Conservation (phyloP, 2,113 vertebrate genomes). For the Corythoichthys haematopterus region DNA sequence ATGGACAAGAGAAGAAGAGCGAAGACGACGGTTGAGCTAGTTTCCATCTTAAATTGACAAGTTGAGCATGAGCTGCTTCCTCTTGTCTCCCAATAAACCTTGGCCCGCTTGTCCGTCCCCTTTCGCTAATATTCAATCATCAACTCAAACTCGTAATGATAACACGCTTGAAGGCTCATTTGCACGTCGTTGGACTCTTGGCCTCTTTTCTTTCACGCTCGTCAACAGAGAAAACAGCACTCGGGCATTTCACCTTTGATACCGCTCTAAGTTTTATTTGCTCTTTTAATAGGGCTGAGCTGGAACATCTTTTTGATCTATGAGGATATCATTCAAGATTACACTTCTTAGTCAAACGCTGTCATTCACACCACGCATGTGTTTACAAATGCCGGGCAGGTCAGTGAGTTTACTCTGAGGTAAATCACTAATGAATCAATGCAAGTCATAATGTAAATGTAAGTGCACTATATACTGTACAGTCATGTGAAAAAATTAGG, state of each 20-base stretch:
- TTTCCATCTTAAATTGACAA: constrained; percentile 20
- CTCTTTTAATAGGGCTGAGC: too few relatives aligned
- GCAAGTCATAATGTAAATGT: too few relatives aligned
- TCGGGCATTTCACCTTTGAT: background rate
- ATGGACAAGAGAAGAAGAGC: constrained; percentile 43
- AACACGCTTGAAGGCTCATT: background rate
- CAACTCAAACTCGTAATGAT: constrained; percentile 20
- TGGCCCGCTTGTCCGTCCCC: constrained; percentile 18
- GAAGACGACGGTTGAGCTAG: background rate
- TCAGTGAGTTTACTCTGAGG: too few relatives aligned
- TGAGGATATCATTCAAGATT: too few relatives aligned
- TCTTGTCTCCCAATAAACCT: constrained; percentile 27
- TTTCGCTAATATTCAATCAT: constrained; percentile 34
- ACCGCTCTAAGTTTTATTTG: background rate
- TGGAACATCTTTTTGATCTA: too few relatives aligned
- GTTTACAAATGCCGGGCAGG: too few relatives aligned
- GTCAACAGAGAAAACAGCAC: background rate
- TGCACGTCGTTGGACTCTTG: background rate
- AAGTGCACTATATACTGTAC: too few relatives aligned
- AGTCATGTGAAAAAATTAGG: too few relatives aligned
- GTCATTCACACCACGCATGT: too few relatives aligned
- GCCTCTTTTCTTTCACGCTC: background rate
- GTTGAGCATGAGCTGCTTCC: background rate
- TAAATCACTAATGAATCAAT: too few relatives aligned
- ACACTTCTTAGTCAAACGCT: too few relatives aligned